Base-by-base conservation (phyloP, 2,888 invertebrate genomes). In the Lamellibrachia columna region DNA sequence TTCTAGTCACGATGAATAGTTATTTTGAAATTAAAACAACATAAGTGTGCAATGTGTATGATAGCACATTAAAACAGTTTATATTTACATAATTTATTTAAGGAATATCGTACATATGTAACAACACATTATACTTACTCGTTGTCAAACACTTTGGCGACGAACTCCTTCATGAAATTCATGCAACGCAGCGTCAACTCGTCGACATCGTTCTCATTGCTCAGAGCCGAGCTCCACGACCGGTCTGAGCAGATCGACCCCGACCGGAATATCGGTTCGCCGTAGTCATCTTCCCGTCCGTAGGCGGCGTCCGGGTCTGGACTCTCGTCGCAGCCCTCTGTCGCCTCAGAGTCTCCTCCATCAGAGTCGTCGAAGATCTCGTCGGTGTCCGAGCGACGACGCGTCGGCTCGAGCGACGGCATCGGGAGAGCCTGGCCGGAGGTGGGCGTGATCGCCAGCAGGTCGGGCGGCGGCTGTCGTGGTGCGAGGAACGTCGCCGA, bases 161-260 rank as follows among this genome's bases (percentile, higher is more conserved):
- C 97, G 95, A 98, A 98, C 91, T 96, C 96, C 94, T 97, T 97
- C 98, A 98, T 98, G 92, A 94, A 94, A 11, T 94, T 93, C 91
- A 93, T 93, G 93, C 93, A 93, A 40, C 93, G 93, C 22, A 90
- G 53, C 1, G 93, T 53, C 90, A 92, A 91, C 6, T 93, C 93
- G 90, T 94, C 94, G 60, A 93, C 90, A 7, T 92, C 92, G 52
- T 75, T 92, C 52, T 94, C 93, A 9, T 91, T 93, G 53, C 92
- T 92, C 52, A 52, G 53, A 11, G 53, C 53, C 53, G 93, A 93
- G 55, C 92, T 92, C 93, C 93, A 93, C n/a, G 94, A 93, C 53
- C 91, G 92, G 58, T 94, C 93, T 7, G 94, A 94, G 28, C 93
- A 93, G 90, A 93, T 92, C 22, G 94, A 94, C 52, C 93, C 93